Conservation (phyloP, 2,797 vertebrate species). For the Pelobates cultripes region DNA sequence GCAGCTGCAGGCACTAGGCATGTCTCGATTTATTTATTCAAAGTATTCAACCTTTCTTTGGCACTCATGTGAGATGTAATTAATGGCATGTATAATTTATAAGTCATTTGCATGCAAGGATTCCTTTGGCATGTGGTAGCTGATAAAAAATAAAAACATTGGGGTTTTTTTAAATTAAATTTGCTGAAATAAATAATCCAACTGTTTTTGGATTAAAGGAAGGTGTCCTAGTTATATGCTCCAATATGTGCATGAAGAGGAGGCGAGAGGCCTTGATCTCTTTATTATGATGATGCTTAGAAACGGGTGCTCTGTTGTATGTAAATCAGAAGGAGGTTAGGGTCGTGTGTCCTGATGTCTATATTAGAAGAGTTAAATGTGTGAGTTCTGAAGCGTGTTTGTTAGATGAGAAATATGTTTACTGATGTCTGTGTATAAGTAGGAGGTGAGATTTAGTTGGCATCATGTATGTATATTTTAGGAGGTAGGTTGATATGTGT, state of each 20-base stretch:
- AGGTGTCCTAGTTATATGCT: too few species aligned
- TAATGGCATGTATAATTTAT: neutral
- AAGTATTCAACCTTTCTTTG: neutral
- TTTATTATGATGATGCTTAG: neutral
- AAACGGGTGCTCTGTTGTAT: neutral
- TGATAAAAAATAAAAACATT: neutral
- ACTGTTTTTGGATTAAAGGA: too few species aligned
- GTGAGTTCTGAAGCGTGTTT: too few species aligned
- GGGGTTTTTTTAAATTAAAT: too few species aligned
- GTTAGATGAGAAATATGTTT: too few species aligned
- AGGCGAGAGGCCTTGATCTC: neutral
- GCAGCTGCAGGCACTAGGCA: conserved; percentile 21
- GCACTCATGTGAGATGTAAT: neutral
- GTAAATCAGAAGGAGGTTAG: neutral
- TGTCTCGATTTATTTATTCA: neutral
- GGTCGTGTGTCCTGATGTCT: neutral
- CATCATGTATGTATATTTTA: too few species aligned
- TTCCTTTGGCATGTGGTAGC: neutral
- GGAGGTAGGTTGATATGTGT: too few species aligned
- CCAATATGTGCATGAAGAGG: neutral
- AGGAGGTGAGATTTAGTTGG: neutral
- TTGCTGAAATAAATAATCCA: too few species aligned
- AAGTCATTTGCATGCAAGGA: neutral
- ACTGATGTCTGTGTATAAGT: neutral
- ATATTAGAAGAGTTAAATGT: too few species aligned